phyloP scores from a whole-genome alignment of 2,797 vertebrate genomes.

The Gadopsis bispinosus region DNA sequence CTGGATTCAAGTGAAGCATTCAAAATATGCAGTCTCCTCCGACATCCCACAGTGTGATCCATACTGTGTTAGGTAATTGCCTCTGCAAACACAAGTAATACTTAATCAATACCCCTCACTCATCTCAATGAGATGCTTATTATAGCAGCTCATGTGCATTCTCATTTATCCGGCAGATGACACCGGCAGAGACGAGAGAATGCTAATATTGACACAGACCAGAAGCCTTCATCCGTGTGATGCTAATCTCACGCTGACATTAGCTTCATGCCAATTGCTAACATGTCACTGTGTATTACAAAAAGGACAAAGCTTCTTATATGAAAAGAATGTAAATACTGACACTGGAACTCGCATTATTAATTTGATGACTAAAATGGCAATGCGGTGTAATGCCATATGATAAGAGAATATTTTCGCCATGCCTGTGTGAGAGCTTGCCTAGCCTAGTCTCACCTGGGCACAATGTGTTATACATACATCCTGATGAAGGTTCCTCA shows the following conservation, averaged over 20 bases:
- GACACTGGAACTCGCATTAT: not conserved
- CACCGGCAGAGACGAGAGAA: conserved; percentile 48
- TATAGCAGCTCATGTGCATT: conserved; percentile 58
- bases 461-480: not conserved
- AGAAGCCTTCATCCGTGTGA: conserved; percentile 44
- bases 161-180: conserved; percentile 56
- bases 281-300: conserved; percentile 29
- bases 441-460: not conserved
- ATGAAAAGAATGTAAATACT: conserved; percentile 30
- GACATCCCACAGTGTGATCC: conserved; percentile 43
- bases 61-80: conserved; percentile 67
- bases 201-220: conserved; percentile 65
- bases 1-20: conserved; percentile 4
- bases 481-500: not conserved
- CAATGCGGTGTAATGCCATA: not conserved
- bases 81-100: conserved; percentile 63
- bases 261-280: conserved; percentile 47
- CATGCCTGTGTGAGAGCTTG: conserved; percentile 1
- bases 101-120: conserved; percentile 72
- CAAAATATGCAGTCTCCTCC: conserved; percentile 50
- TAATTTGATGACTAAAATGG: not conserved
- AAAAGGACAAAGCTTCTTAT: conserved; percentile 9
- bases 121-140: conserved; percentile 54
- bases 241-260: conserved; percentile 52
- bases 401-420: not conserved